Evolutionary conservation across 2,888 invertebrate species (phyloP).

Genomic region (Trachelus stipa): DNA sequence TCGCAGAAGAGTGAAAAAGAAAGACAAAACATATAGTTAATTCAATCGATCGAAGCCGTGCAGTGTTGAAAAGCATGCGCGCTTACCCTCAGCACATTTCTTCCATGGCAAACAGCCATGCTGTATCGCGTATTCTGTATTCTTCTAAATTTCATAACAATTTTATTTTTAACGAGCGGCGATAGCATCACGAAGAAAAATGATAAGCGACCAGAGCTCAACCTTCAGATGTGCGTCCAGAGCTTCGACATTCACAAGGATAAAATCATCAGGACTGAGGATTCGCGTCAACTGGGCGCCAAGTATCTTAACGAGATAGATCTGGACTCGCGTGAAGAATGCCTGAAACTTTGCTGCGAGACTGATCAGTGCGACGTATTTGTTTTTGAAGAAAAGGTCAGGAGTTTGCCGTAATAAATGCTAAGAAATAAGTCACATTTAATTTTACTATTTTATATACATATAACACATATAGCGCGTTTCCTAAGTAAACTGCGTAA

Average conservation of each 20-base stretch:
- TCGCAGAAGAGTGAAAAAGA: neutral
- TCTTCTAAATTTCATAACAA: conserved; percentile 47
- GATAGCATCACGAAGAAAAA: conserved; percentile 43
- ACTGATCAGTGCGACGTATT: conserved; percentile 90
- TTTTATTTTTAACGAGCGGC: conserved; percentile 43
- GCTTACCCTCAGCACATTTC: conserved; percentile 7
- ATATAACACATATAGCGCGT: neutral
- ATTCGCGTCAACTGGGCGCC: conserved; percentile 89
- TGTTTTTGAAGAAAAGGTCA: conserved; percentile 91
- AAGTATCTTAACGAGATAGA: conserved; percentile 89
- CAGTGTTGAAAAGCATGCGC: conserved; percentile 31
- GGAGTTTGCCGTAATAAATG: neutral
- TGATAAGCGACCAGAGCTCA: conserved; percentile 68
- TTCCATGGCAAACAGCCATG: conserved; percentile 39
- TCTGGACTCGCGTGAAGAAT: conserved; percentile 83
- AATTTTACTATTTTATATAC: neutral
- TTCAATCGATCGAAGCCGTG: neutral
- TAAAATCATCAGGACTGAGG: conserved; percentile 91
- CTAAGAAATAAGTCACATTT: neutral
- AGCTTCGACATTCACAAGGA: conserved; percentile 88
- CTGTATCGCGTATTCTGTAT: conserved; percentile 45
- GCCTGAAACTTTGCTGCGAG: conserved; percentile 88
- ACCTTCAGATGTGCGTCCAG: conserved; percentile 77
- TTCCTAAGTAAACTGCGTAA: neutral
- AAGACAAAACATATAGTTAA: neutral